Conservation (phyloP, 2,797 vertebrate genomes). For the Enteromius treurensis region DNA sequence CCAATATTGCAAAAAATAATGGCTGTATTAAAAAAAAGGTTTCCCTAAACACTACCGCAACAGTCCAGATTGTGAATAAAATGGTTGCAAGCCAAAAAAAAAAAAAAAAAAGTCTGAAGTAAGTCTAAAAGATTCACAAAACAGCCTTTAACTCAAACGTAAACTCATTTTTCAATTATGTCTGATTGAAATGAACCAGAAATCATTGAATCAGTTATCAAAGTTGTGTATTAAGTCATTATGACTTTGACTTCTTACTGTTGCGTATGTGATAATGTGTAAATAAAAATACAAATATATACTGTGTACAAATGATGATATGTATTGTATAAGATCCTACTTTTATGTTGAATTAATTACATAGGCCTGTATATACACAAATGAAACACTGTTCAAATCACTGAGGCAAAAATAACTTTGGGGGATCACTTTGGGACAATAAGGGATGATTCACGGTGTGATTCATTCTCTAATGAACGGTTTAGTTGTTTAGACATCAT, state of each 20-base stretch:
- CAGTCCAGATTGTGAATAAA: not conserved
- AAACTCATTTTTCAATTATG: not conserved
- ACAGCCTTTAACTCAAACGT: not conserved
- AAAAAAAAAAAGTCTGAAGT: not conserved
- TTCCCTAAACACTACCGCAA: not conserved
- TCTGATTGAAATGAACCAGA: not conserved
- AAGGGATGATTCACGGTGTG: not conserved
- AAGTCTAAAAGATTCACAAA: not conserved
- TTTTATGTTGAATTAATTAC: not conserved
- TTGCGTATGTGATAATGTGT: not conserved
- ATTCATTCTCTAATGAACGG: slow-evolving; percentile 21
- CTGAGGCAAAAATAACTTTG: not conserved
- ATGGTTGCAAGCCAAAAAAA: not conserved
- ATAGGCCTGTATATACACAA: not conserved
- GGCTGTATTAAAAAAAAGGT: not conserved
- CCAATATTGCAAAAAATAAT: not conserved
- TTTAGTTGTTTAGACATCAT: slow-evolving; percentile 1
- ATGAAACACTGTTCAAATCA: not conserved
- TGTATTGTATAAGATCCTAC: not conserved
- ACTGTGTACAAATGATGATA: too few species aligned
- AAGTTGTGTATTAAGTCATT: not conserved
- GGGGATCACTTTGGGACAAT: slow-evolving; percentile 4
- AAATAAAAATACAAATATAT: not conserved
- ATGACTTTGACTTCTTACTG: not conserved
- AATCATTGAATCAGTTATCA: not conserved